Base-by-base conservation (phyloP, 2,113 vertebrate genomes). In the Hippocampus mohnikei region DNA sequence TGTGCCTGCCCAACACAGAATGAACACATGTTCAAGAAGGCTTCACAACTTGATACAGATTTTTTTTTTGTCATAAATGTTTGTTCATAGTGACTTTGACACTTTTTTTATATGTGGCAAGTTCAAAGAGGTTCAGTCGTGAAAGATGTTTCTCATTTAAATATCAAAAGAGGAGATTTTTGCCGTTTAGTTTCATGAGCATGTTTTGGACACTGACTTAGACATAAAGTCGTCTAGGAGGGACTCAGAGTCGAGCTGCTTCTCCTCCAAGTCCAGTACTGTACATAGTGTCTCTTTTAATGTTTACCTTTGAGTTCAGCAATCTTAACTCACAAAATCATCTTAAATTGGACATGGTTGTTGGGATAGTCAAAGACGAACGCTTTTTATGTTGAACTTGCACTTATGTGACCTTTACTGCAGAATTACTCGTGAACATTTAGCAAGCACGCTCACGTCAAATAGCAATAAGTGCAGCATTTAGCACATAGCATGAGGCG, bases 11-110 rank as follows among this genome's bases (percentile, higher is more conserved):
- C 58, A 63, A 66, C 71, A 68, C 75, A 67, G 67, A 79, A 79
- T 78, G 79, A 71, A 53, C 20, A n/a, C 73, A 67, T 77, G 84
- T 87, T 88, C 85, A 86, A 88, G 84, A 87, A 78, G 78, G n/a
- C 75, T 78, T 83, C 69, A 75, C 60, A 25, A 67, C 76, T 63
- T 53, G 23, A 65, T 2, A 21, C 61, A 23, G n/a, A 44, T 5
- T 23, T 23, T 23, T 44, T 42, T 10, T 23, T 44, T 11, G 55
- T 58, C 23, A 27, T 25, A 58, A 58, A 25, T 25, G 23, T 58
- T 5, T 13, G 25, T 13, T 27, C 23, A 25, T 56, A 8, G 3
- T 56, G n/a, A 23, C n/a, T 58, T 58, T 58, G n/a, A 40, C 10
- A 60, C 11, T 61, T 33, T 61, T 44, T 61, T 37, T 16, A 33